Conservation (phyloP, 2,113 vertebrate species). For the Brachypteracias leptosomus region DNA sequence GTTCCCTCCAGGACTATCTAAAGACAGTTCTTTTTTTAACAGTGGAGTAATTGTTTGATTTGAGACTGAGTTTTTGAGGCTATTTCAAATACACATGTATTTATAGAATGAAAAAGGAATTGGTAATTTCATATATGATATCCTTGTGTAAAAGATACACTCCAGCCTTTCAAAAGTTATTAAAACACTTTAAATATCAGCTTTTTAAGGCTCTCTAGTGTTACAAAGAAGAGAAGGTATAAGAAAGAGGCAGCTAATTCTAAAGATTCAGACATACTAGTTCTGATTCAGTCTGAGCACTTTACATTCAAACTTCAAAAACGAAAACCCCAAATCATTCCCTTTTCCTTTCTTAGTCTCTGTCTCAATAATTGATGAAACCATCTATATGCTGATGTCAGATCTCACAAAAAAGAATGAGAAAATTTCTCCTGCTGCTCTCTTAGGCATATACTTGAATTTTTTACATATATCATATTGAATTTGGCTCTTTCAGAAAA, state of each 20-base stretch:
- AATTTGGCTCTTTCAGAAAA: conserved; percentile 71
- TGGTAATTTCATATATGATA: neutral
- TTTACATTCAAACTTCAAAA: conserved; percentile 71
- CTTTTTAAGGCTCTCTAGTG: conserved; percentile 29
- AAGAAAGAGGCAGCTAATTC: conserved; percentile 58
- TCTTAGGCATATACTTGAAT: conserved; percentile 68
- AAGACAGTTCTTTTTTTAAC: neutral
- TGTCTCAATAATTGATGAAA: conserved; percentile 79
- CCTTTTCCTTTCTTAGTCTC: conserved; percentile 71
- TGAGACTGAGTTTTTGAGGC: neutral
- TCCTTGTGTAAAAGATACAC: conserved; percentile 23
- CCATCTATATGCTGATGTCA: conserved; percentile 79
- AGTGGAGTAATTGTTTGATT: conserved; percentile 5
- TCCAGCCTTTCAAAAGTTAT: conserved; percentile 21
- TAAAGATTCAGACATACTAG: conserved; percentile 62
- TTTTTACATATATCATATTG: conserved; percentile 72
- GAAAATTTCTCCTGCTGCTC: conserved; percentile 69
- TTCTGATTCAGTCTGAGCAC: conserved; percentile 57
- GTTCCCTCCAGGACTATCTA: neutral
- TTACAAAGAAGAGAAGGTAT: conserved; percentile 39
- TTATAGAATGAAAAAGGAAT: conserved; percentile 5
- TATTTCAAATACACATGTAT: conserved; percentile 16
- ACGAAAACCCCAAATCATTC: conserved; percentile 65
- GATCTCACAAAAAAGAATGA: conserved; percentile 71
- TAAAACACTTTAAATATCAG: conserved; percentile 34